These are phyloP conservation scores for Megaustenia siamemsis DNA, from an alignment of 2,888 invertebrate species.

Conservation along the genomic window DNA sequence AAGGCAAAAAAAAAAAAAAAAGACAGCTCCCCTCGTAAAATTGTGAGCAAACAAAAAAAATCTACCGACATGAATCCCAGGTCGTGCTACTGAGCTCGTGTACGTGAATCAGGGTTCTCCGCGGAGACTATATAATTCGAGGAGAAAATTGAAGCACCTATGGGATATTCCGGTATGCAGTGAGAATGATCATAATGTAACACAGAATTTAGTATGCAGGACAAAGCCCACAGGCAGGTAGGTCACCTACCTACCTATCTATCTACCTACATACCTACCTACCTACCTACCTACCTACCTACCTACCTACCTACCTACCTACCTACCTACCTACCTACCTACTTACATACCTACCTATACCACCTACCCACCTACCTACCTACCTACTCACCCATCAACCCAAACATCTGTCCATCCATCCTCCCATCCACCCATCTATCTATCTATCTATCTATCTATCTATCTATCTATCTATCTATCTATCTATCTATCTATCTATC, in stretches of 20 bases:
- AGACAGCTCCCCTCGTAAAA: no score
- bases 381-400: not conserved
- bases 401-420: not conserved
- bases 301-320: not conserved
- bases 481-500: conserved; percentile 11
- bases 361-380: not conserved
- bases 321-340: conserved; percentile 1
- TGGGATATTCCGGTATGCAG: no score
- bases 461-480: conserved; percentile 15
- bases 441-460: not conserved
- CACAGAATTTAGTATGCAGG: no score
- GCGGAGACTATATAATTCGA: no score
- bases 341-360: not conserved
- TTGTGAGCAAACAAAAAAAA: no score
- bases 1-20: no score
- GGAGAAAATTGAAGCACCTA: no score
- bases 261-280: not conserved
- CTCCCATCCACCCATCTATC: not conserved
- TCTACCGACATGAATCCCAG: no score
- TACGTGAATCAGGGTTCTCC: no score
- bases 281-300: not conserved
- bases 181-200: no score
- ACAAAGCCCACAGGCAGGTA: no score
- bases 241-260: conserved; percentile 15
- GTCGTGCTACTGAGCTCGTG: no score